A percentile compares a stretch with the other conserved stretches of the same genome.
Evolutionary conservation across 2,113 vertebrate species (phyloP).

Genomic region (Recurvirostra avosetta): DNA sequence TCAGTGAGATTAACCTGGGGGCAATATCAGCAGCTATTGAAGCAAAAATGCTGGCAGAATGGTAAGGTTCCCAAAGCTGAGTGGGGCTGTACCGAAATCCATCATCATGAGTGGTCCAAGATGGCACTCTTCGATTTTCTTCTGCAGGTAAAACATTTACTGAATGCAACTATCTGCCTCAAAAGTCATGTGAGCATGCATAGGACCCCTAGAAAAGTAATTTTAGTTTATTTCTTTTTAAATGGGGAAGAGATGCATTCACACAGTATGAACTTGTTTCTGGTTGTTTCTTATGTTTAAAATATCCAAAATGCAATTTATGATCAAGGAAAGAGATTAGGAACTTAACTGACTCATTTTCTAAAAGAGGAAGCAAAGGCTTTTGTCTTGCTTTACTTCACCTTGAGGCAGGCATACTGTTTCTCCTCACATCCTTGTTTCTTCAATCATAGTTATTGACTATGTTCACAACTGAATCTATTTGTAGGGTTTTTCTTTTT

Average conservation of each 20-base stretch:
- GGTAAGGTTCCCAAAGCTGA: slow-evolving; percentile 82
- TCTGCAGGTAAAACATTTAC: slow-evolving; percentile 83
- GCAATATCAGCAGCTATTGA: slow-evolving; percentile 83
- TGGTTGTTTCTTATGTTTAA: background rate
- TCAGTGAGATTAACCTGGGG: slow-evolving; percentile 85
- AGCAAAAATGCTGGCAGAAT: slow-evolving; percentile 88
- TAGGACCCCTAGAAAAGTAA: background rate
- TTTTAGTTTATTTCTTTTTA: background rate
- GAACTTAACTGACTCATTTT: background rate
- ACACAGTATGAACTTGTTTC: background rate
- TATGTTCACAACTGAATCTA: background rate
- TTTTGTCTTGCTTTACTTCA: background rate
- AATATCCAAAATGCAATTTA: background rate
- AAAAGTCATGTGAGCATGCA: background rate
- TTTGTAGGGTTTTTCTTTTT: background rate
- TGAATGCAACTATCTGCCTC: background rate
- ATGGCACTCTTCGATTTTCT: slow-evolving; percentile 94
- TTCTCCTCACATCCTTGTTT: background rate
- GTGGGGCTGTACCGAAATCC: slow-evolving; percentile 83
- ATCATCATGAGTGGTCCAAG: slow-evolving; percentile 93
- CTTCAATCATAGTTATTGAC: background rate
- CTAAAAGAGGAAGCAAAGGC: background rate
- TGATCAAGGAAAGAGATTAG: background rate
- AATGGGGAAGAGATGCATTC: background rate
- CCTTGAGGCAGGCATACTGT: background rate